A percentile compares a stretch with the other conserved stretches of the same genome.
Conservation (phyloP, 2,797 vertebrate species). For the Oophaga sylvatica region DNA sequence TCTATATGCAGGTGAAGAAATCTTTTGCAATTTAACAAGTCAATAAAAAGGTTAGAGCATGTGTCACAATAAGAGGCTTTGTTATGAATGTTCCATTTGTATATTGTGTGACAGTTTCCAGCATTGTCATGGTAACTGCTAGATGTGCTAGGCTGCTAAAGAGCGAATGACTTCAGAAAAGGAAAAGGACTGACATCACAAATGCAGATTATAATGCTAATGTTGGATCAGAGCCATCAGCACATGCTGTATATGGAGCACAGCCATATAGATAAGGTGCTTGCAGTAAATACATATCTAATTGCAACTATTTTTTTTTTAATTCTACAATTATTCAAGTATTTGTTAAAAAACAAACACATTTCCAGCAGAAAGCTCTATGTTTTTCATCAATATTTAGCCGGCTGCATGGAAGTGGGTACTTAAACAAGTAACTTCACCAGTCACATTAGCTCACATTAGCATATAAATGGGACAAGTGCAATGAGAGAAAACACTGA, state of each 20-base stretch:
- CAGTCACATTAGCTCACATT: no score
- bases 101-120: slow-evolving; percentile 48
- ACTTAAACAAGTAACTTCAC: no score
- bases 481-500: no score
- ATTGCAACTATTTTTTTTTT: no score
- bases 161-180: slow-evolving; percentile 31
- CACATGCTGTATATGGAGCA: neutral
- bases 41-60: slow-evolving; percentile 42
- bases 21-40: slow-evolving; percentile 41
- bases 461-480: no score
- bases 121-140: slow-evolving; percentile 58
- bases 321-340: no score
- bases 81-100: slow-evolving; percentile 43
- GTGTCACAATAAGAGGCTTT: slow-evolving; percentile 45
- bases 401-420: no score
- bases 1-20: slow-evolving; percentile 12
- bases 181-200: slow-evolving; percentile 23
- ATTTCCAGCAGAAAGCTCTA: no score
- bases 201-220: slow-evolving; percentile 25
- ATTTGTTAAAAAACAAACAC: no score
- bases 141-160: slow-evolving; percentile 30
- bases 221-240: neutral
- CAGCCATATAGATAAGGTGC: neutral
- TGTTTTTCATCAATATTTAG: no score
- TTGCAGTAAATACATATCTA: neutral